Evolutionary conservation across 2,113 vertebrate genomes (phyloP), one percentile per base, ranked within the genome.

Genomic region (Coptodon rendalli): DNA sequence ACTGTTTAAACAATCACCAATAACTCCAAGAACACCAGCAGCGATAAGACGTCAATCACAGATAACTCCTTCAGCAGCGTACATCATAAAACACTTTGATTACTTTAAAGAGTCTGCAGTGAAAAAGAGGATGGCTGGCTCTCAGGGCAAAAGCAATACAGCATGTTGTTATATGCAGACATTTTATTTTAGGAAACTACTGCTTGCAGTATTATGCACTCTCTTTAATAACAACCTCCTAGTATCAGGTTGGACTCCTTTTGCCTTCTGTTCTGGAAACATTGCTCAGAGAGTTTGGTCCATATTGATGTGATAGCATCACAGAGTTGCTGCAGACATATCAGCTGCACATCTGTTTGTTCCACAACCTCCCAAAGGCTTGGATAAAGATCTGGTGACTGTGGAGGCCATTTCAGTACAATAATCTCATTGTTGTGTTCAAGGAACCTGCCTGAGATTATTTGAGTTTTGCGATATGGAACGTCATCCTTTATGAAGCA

Each of bases 401-500:
- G 38, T 6, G 13, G 22, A 45, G 48, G 68, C 8, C 22, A 45
- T 45, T 45, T 45, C 13, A 73, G 68, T 27, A 1, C n/a, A 45
- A 45, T 73, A 45, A 71, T 6, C n/a, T 38, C 38, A 9, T 5
- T 16, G 66, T 71, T 24, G 38, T 43, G 38, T 6, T 45, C 5
- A 45, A 45, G 22, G 8, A 73, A 73, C 22, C 38, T 45, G 38
- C 22, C 13, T 10, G 5, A 4, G 1, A 6, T 73, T 45, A 45
- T 45, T 73, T 45, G 8, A 73, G n/a, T 16, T 73, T 27, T 45
- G 0, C 0, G 0, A 45, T 9, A 4, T 73, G n/a, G 66, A 9
- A 16, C 16, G 0, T 16, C 13, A 27, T 45, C 0, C 1, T 45
- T 24, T 16, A 45, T 27, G 68, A 73, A 17, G 34, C 19, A 22